A percentile compares a stretch with the other conserved stretches of the same genome.
Evolutionary conservation across 2,888 invertebrate genomes (phyloP).

Genomic region (Meloe dianella): DNA sequence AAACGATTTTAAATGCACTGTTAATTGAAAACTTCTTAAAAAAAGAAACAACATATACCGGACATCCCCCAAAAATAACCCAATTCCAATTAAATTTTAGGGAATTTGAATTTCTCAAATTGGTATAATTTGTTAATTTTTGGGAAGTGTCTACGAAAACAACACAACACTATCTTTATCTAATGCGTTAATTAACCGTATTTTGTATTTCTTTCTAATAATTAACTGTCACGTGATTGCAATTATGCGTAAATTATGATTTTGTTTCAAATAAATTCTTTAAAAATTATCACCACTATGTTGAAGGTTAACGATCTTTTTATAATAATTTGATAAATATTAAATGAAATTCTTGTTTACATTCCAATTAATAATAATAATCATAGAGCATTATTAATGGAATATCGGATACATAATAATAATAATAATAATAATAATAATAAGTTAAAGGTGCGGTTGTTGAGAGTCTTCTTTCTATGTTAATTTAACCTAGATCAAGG

Average conservation of each 20-base stretch:
- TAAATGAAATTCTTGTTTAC: too few species aligned
- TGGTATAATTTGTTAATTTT: neutral
- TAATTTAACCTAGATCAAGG: constrained; percentile 10
- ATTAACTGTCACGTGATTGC: neutral
- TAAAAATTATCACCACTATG: neutral
- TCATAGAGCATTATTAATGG: too few species aligned
- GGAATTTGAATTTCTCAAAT: neutral
- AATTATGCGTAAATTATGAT: neutral
- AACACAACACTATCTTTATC: neutral
- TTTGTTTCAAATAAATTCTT: neutral
- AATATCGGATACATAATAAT: too few species aligned
- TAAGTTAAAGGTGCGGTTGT: constrained; percentile 1
- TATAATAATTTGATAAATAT: too few species aligned
- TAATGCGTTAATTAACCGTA: neutral
- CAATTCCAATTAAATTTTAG: too few species aligned
- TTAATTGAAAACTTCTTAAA: too few species aligned
- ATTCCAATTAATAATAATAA: neutral
- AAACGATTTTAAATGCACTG: neutral
- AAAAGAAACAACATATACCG: too few species aligned
- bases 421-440: neutral
- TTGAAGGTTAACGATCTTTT: neutral
- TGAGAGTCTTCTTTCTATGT: constrained; percentile 5
- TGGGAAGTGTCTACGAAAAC: neutral
- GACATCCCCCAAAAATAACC: too few species aligned
- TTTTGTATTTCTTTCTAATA: neutral